phyloP scores from a whole-genome alignment of 2,888 invertebrate genomes.

The Acrobasis repandana region DNA sequence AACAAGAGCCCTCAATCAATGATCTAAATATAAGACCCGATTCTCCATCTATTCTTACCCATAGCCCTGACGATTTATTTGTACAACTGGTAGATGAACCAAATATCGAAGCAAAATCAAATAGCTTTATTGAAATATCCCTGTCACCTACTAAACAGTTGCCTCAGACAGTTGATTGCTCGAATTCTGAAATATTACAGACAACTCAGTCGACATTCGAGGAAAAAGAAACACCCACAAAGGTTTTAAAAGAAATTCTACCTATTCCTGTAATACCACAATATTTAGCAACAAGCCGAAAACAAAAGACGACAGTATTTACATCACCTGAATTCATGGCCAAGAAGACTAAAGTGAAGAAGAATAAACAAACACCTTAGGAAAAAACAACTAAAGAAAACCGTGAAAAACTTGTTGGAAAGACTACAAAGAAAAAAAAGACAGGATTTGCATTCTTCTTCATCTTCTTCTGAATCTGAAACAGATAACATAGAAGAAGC shows the following conservation, averaged over 20 bases:
- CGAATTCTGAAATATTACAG: neutral
- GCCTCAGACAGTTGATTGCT: neutral
- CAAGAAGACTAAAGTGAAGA: neutral
- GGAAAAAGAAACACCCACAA: neutral
- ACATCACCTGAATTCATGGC: neutral
- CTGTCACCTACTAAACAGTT: neutral
- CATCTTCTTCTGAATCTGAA: too few relatives aligned
- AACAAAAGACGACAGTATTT: neutral
- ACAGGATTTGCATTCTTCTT: too few relatives aligned
- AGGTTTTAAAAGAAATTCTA: neutral
- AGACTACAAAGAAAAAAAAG: too few relatives aligned
- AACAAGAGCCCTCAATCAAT: neutral
- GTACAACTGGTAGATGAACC: neutral
- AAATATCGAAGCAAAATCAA: too few relatives aligned
- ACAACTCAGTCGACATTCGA: neutral
- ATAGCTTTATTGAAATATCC: neutral
- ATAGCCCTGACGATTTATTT: neutral
- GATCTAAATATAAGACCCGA: neutral
- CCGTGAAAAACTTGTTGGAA: too few relatives aligned
- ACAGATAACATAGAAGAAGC: too few relatives aligned
- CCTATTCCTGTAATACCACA: neutral
- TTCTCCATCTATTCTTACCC: neutral
- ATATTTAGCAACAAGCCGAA: neutral
- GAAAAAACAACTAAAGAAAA: too few relatives aligned
- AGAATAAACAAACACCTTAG: neutral